These are phyloP conservation scores for Nasonovia ribisnigri DNA, from an alignment of 2,888 invertebrate genomes.

Conservation along the genomic window DNA sequence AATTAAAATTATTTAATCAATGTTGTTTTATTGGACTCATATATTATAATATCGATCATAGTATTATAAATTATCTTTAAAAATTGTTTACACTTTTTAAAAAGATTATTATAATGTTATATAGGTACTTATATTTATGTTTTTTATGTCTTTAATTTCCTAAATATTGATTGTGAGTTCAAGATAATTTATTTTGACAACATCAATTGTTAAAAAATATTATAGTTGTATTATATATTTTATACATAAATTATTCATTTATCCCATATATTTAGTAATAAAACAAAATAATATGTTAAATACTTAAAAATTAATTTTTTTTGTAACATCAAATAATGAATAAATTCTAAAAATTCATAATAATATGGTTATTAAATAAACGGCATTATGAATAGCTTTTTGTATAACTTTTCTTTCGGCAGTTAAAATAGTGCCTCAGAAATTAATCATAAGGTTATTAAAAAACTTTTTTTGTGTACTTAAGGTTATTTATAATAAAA, in stretches of 20 bases:
- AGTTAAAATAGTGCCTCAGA: not conserved
- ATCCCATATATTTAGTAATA: not conserved
- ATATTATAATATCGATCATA: not conserved
- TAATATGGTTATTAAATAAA: not conserved
- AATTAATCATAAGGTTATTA: not conserved
- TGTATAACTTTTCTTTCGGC: not conserved
- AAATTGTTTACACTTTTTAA: not conserved
- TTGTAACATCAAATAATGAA: not conserved
- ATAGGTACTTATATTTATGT: not conserved
- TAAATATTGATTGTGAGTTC: not conserved
- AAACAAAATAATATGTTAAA: not conserved
- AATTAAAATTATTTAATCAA: not conserved
- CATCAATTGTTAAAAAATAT: not conserved
- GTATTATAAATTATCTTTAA: not conserved
- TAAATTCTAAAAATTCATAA: not conserved
- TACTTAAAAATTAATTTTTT: not conserved
- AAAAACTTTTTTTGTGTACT: not conserved
- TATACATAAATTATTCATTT: not conserved
- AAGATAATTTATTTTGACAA: not conserved
- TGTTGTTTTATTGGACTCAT: not conserved
- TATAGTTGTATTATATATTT: not conserved
- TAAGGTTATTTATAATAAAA: constrained; percentile 10
- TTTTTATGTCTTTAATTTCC: not conserved
- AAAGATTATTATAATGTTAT: not conserved
- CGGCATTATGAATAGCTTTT: not conserved